Conservation (phyloP, 1,140 invertebrate genomes). For the Drosophila gunungcola region DNA sequence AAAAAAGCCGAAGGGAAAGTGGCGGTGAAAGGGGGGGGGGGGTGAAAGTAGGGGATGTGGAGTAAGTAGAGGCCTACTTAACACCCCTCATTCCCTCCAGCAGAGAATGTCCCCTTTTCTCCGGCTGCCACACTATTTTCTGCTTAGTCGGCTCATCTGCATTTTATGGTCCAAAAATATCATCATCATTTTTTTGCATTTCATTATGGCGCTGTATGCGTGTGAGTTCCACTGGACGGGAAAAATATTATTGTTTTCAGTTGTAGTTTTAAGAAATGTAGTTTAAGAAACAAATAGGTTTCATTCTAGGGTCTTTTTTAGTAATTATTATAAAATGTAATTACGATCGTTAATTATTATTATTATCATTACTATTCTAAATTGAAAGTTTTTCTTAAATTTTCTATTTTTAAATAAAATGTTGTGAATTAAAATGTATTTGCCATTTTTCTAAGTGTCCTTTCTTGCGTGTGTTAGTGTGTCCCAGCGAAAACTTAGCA, state of each 20-base stretch:
- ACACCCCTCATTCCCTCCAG: conserved; percentile 5
- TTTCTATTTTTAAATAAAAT: neutral
- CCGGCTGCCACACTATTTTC: conserved; percentile 68
- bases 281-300: no score
- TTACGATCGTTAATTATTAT: no score
- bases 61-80: conserved; percentile 56
- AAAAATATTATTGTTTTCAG: no score
- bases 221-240: conserved; percentile 29
- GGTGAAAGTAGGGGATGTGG: neutral
- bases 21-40: neutral
- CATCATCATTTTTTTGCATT: conserved; percentile 81
- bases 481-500: conserved; percentile 71
- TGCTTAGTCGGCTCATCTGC: conserved; percentile 82
- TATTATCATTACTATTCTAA: no score
- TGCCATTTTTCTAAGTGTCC: conserved; percentile 11
- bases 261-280: neutral
- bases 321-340: no score
- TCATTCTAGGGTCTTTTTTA: no score
- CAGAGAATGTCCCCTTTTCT: conserved; percentile 23
- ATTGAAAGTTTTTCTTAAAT: neutral
- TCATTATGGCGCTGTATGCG: conserved; percentile 66
- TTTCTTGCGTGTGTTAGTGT: conserved; percentile 23
- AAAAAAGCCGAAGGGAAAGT: conserved; percentile 35
- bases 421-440: neutral
- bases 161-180: conserved; percentile 82